These are phyloP conservation scores for Lepisosteus oculatus DNA, from an alignment of 2,113 vertebrate genomes.

Conservation along the genomic window DNA sequence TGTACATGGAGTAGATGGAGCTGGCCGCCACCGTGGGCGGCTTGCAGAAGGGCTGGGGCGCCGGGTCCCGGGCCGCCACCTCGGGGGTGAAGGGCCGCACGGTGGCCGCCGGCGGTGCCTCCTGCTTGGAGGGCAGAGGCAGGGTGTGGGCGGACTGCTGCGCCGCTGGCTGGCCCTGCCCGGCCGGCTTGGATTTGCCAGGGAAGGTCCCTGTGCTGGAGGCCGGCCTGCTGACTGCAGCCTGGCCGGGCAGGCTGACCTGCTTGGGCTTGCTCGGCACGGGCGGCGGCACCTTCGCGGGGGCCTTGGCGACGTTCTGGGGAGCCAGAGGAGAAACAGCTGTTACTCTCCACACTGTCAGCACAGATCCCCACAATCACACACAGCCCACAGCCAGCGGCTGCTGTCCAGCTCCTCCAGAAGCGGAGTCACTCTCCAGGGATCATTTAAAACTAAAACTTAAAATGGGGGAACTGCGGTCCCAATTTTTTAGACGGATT, in stretches of 20 bases:
- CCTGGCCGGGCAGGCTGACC: slow-evolving; percentile 72
- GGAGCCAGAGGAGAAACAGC: slow-evolving; percentile 27
- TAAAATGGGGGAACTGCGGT: no score
- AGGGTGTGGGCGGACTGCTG: slow-evolving; percentile 53
- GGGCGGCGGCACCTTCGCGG: slow-evolving; percentile 88
- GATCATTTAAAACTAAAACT: no score
- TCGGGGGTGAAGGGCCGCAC: slow-evolving; percentile 93
- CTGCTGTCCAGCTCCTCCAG: no score
- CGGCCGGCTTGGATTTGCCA: slow-evolving; percentile 52
- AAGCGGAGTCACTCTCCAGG: no score
- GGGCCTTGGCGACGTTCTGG: slow-evolving; percentile 72
- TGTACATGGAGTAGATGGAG: slow-evolving; percentile 98
- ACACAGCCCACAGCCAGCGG: no score
- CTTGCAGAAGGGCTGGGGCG: slow-evolving; percentile 67
- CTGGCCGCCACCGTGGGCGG: slow-evolving; percentile 83
- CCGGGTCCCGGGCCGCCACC: slow-evolving; percentile 75
- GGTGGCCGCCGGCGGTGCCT: slow-evolving; percentile 83
- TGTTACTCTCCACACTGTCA: no score
- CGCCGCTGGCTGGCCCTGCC: slow-evolving; percentile 53
- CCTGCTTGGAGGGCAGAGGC: slow-evolving; percentile 77
- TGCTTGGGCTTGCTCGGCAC: slow-evolving; percentile 94
- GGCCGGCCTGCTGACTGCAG: slow-evolving; percentile 54
- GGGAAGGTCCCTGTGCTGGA: slow-evolving; percentile 43
- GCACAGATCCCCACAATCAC: no score
- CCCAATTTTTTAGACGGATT: no score